Evolutionary conservation across 2,888 invertebrate species (phyloP).

Genomic region (Lysandra coridon): DNA sequence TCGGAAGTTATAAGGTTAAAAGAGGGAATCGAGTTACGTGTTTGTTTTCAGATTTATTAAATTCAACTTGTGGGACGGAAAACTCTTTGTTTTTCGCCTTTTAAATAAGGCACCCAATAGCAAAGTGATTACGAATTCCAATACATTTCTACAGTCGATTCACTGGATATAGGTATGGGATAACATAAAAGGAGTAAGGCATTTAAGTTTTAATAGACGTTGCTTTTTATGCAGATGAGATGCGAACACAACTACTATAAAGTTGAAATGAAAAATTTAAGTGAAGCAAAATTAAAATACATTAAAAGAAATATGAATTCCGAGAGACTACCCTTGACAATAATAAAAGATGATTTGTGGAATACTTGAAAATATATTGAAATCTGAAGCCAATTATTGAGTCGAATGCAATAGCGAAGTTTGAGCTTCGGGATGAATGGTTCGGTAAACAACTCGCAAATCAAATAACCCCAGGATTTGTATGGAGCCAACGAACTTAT

Average conservation of each 20-base stretch:
- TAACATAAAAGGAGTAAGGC: too few species aligned
- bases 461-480: conserved; percentile 3
- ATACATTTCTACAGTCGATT: too few species aligned
- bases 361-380: conserved; percentile 8
- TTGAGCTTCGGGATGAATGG: not conserved
- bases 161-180: too few species aligned
- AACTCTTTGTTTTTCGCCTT: not conserved
- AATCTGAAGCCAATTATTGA: conserved; percentile 1
- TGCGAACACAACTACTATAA: not conserved
- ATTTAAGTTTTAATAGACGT: not conserved
- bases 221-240: not conserved
- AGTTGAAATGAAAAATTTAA: not conserved
- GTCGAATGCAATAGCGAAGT: conserved; percentile 12
- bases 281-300: not conserved
- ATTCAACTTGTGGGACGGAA: not conserved
- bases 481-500: conserved; percentile 1
- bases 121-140: too few species aligned
- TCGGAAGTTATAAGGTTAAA: conserved; percentile 6
- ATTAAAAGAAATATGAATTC: not conserved
- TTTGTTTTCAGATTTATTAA: not conserved
- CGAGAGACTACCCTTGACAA: not conserved
- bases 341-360: not conserved
- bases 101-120: not conserved
- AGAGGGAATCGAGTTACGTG: not conserved
- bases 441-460: conserved; percentile 18